Evolutionary conservation across 1,140 invertebrate genomes (phyloP).

Genomic region (Musca vetustissima): DNA sequence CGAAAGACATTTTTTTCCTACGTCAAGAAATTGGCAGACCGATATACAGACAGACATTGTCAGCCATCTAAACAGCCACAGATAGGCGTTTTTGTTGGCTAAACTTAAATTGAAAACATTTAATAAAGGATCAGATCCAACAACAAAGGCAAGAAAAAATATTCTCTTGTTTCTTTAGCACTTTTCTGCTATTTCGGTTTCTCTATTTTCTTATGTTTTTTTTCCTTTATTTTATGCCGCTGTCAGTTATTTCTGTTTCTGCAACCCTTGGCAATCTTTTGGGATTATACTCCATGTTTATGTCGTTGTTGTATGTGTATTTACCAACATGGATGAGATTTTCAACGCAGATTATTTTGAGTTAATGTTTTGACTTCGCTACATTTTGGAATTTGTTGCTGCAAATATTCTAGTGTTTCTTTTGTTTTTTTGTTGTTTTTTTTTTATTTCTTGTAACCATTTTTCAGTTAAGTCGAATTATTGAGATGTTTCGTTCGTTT

Average conservation of each 20-base stretch:
- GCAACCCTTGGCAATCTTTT: no score
- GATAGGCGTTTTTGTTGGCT: conserved; percentile 21
- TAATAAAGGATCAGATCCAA: conserved; percentile 5
- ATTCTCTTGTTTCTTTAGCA: not conserved
- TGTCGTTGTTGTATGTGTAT: no score
- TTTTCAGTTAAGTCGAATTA: not conserved
- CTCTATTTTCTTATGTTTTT: not conserved
- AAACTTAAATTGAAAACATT: conserved; percentile 24
- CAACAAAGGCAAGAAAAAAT: not conserved
- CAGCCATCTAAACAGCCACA: not conserved
- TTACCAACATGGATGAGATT: not conserved
- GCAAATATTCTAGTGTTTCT: not conserved
- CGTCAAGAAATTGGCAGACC: no score
- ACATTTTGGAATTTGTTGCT: not conserved
- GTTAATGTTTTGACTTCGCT: not conserved
- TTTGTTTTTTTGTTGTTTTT: not conserved
- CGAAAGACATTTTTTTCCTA: no score
- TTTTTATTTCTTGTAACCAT: not conserved
- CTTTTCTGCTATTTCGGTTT: not conserved
- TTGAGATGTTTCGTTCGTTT: not conserved
- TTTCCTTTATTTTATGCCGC: no score
- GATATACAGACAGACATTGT: not conserved
- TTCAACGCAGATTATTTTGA: conserved; percentile 4
- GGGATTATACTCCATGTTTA: no score
- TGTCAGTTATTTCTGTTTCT: no score